A percentile compares a stretch with the other conserved stretches of the same genome.
Conservation (phyloP, 1,140 invertebrate species). For the Solenopsis fugax region DNA sequence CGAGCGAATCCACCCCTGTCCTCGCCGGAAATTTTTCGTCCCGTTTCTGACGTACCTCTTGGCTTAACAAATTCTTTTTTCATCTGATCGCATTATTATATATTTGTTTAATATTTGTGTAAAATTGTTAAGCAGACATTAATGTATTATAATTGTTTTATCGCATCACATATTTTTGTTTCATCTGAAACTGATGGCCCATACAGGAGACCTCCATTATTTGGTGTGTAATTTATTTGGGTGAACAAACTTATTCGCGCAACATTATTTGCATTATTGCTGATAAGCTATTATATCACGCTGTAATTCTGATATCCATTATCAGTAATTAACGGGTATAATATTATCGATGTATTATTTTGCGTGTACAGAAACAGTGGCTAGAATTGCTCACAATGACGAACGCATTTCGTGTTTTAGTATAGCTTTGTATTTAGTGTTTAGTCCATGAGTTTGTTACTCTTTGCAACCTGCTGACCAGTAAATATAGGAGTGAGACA, state of each 20-base stretch:
- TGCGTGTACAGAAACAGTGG: neutral
- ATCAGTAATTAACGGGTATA: conserved; percentile 17
- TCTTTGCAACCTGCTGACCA: neutral
- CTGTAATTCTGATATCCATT: conserved; percentile 20
- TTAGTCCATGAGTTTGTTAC: conserved; percentile 17
- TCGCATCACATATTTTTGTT: neutral
- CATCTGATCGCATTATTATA: neutral
- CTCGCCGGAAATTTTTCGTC: conserved; percentile 33
- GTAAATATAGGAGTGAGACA: conserved; percentile 3
- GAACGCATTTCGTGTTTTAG: neutral
- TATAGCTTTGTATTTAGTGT: neutral
- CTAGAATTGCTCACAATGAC: conserved; percentile 30
- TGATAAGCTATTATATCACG: conserved; percentile 27
- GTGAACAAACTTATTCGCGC: conserved; percentile 15
- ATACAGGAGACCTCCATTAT: neutral
- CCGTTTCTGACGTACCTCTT: neutral
- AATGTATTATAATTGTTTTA: neutral
- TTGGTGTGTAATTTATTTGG: neutral
- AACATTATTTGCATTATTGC: conserved; percentile 36
- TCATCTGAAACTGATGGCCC: neutral
- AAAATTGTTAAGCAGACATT: neutral
- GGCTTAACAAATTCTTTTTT: neutral
- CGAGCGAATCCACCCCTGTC: neutral
- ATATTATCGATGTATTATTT: conserved; percentile 29
- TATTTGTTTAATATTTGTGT: neutral